These are phyloP conservation scores for Rhinopomastus cyanomelas DNA, from an alignment of 2,113 vertebrate species.

Conservation along the genomic window DNA sequence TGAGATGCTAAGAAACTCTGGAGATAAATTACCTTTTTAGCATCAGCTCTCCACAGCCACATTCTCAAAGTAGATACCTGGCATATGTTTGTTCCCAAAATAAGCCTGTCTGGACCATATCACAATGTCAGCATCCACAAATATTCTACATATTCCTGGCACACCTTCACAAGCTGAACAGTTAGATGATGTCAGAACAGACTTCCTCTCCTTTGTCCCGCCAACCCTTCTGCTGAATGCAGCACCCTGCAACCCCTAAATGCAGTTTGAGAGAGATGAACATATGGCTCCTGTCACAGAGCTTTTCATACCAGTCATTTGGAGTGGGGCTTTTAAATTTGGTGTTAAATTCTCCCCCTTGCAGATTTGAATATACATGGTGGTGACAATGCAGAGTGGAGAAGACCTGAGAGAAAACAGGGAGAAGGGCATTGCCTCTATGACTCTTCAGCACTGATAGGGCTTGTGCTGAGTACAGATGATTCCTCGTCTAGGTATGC, in stretches of 20 bases:
- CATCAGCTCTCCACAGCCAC: background rate
- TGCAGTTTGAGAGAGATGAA: background rate
- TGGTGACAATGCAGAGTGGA: background rate
- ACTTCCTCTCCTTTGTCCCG: background rate
- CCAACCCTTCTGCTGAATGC: background rate
- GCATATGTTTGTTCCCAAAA: background rate
- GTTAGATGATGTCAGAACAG: background rate
- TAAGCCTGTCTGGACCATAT: background rate
- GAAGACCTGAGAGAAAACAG: background rate
- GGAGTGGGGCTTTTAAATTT: background rate
- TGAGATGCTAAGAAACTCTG: background rate
- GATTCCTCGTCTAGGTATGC: background rate
- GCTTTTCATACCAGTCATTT: background rate
- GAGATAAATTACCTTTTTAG: fast-evolving
- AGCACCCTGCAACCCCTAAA: background rate
- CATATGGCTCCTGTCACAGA: background rate
- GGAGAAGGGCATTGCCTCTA: background rate
- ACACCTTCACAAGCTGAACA: background rate
- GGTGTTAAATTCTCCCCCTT: background rate
- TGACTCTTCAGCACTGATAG: background rate
- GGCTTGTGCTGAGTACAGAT: background rate
- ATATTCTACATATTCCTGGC: background rate
- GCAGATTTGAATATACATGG: background rate
- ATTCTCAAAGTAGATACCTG: background rate
- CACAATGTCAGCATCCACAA: background rate